Evolutionary conservation across 2,888 invertebrate species (phyloP).

Genomic region (Mystacides longicornis): DNA sequence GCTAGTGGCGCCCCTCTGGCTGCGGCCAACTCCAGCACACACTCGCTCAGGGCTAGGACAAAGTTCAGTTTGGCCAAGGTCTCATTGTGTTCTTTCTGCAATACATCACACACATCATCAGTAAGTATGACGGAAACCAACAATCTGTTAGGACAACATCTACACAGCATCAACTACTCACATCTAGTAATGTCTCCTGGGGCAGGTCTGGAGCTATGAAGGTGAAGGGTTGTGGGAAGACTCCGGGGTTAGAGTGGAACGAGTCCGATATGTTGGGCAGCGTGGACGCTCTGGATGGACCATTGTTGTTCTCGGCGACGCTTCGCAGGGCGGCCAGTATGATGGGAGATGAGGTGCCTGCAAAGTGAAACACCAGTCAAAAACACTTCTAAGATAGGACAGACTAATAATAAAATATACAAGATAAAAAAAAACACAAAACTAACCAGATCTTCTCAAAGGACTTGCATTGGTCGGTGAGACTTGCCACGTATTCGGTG

Average conservation of each 20-base stretch:
- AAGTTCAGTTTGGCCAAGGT: slow-evolving; percentile 96
- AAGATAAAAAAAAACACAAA: too few species aligned
- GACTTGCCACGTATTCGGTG: slow-evolving; percentile 77
- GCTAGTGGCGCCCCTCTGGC: slow-evolving; percentile 72
- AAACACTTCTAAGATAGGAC: too few species aligned
- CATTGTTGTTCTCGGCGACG: slow-evolving; percentile 57
- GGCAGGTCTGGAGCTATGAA: slow-evolving; percentile 89
- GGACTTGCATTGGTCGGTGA: slow-evolving; percentile 73
- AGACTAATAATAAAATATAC: too few species aligned
- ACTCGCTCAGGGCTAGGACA: slow-evolving; percentile 90
- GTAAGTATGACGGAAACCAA: not conserved
- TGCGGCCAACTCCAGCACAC: slow-evolving; percentile 82
- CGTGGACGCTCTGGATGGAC: slow-evolving; percentile 45
- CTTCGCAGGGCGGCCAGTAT: slow-evolving; percentile 42
- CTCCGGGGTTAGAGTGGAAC: slow-evolving; percentile 29
- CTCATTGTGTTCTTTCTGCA: slow-evolving; percentile 88
- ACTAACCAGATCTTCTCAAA: slow-evolving; percentile 54
- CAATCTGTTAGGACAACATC: not conserved
- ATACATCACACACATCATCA: slow-evolving; percentile 22
- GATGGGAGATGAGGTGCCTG: slow-evolving; percentile 37
- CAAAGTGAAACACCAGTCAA: not conserved
- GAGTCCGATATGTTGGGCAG: slow-evolving; percentile 39
- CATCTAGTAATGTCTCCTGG: slow-evolving; percentile 90
- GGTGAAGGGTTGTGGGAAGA: slow-evolving; percentile 56
- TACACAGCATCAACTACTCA: slow-evolving; percentile 31